Conservation (phyloP, 2,113 vertebrate species). For the Microcebus murinus region DNA sequence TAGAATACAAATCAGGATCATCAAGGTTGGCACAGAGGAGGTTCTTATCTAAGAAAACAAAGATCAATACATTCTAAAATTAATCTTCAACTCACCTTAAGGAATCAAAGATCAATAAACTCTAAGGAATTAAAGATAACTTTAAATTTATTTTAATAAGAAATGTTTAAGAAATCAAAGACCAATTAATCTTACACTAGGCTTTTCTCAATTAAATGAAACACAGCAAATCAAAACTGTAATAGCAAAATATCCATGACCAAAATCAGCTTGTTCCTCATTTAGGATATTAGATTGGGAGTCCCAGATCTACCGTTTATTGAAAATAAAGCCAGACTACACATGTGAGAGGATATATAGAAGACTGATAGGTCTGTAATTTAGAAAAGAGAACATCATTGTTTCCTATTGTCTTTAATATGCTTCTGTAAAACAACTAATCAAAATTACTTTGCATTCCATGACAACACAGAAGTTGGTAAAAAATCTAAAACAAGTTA, state of each 20-base stretch:
- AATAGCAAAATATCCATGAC: constrained; percentile 18
- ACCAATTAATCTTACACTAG: constrained; percentile 13
- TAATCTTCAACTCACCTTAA: background rate
- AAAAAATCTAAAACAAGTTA: background rate
- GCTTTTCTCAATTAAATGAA: constrained; percentile 40
- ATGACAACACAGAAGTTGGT: background rate
- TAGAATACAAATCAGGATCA: background rate
- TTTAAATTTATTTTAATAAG: background rate
- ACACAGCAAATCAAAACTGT: constrained; percentile 28
- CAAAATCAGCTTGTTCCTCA: constrained; percentile 41
- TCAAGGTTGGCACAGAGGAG: background rate
- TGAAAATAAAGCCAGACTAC: constrained; percentile 34
- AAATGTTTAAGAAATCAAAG: background rate
- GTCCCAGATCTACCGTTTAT: constrained; percentile 45
- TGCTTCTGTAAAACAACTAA: constrained; percentile 2
- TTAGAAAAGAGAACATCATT: background rate
- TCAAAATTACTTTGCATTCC: background rate
- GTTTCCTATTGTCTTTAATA: constrained; percentile 33
- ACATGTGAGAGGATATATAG: background rate
- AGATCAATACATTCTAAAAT: background rate
- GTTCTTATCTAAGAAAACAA: background rate
- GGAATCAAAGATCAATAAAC: background rate
- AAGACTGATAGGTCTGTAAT: background rate
- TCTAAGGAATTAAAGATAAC: background rate
- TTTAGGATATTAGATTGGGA: constrained; percentile 64